Percentiles rank a stretch among this genome's conserved stretches.
Evolutionary conservation across 2,888 invertebrate species (phyloP).

Genomic region (Macrostomum cliftonense): DNA sequence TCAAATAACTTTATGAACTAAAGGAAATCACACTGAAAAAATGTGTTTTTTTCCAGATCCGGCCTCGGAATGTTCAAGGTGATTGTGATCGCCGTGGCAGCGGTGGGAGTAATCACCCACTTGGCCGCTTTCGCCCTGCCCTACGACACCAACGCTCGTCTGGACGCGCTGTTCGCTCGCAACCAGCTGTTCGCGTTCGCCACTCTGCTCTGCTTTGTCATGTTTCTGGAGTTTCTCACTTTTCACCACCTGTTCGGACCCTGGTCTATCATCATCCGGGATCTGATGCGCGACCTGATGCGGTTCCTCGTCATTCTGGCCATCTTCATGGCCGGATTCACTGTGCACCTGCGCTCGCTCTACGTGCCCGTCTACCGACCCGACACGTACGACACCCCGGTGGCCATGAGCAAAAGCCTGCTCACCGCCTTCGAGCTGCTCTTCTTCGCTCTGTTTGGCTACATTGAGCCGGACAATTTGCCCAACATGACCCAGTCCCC

Average conservation of each 20-base stretch:
- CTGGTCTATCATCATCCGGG: constrained; percentile 96
- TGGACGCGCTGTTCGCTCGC: constrained; percentile 55
- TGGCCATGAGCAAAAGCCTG: constrained; percentile 5
- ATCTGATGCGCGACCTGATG: constrained; percentile 54
- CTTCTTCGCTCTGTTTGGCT: constrained; percentile 91
- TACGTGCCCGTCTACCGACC: constrained; percentile 74
- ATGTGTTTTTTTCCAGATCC: constrained; percentile 38
- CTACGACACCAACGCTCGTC: constrained; percentile 46
- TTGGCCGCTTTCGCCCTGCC: constrained; percentile 46
- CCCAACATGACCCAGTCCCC: constrained; percentile 42
- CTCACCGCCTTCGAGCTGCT: constrained; percentile 51
- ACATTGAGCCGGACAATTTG: constrained; percentile 49
- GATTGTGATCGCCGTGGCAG: constrained; percentile 57
- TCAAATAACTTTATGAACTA: too few species aligned
- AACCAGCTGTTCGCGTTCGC: constrained; percentile 91
- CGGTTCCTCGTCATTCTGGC: constrained; percentile 86
- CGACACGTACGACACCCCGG: constrained; percentile 21
- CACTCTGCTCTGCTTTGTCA: constrained; percentile 82
- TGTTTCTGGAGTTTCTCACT: constrained; percentile 77
- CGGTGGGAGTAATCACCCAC: constrained; percentile 48
- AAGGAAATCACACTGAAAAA: too few species aligned
- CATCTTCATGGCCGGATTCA: constrained; percentile 95
- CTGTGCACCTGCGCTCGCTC: constrained; percentile 55
- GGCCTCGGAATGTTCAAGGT: constrained; percentile 63
- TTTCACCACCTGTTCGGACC: constrained; percentile 98